Base-by-base conservation (phyloP, 2,797 vertebrate species). In the Galago senegalensis region DNA sequence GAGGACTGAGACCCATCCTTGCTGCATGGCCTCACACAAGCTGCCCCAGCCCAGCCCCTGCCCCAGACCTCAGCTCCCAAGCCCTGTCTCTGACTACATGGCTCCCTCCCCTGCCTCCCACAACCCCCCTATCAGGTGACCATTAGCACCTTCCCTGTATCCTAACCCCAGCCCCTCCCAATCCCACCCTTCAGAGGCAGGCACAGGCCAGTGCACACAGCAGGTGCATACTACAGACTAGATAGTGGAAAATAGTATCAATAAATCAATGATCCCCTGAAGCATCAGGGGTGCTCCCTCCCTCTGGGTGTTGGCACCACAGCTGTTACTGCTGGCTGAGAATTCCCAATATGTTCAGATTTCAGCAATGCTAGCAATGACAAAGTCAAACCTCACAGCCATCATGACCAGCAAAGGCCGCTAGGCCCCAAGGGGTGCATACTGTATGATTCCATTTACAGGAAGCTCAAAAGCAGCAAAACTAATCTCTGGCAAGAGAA, bases 81-180 rank as follows among this genome's bases (percentile, higher is more conserved):
- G 31, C 53, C 53, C 49, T 29, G 25, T 17, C 29, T 40, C 12
- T 60, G 65, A 53, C 77, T 29, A 6, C 27, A 5, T 2, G 31
- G 9, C 40, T 76, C 70, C 86, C 21, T 76, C 21, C 31, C 40
- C 40, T 31, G 43, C 21, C 40, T 17, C 40, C 3, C 4, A 43
- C 27, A 63, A 65, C 4, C 0, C 3, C 16, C 43, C 29, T 17
- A 53, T 17, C 75, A 77, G 73, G 29, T n/a, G 29, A 77, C 46
- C 37, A 29, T 29, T 31, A 43, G 17, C 56, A 23, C 56, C 60
- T 60, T 60, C 79, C 60, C 37, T 21, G 27, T 11, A 27, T 60
- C 12, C 27, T 29, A 4, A 20, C 67, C 21, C 65, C 10, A 0
- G 2, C 34, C 7, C 17, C 17, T 1, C 29, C 65, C 34, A 0